Base-by-base conservation (phyloP, 2,888 invertebrate species). In the Rhamphomyia laevipes region DNA sequence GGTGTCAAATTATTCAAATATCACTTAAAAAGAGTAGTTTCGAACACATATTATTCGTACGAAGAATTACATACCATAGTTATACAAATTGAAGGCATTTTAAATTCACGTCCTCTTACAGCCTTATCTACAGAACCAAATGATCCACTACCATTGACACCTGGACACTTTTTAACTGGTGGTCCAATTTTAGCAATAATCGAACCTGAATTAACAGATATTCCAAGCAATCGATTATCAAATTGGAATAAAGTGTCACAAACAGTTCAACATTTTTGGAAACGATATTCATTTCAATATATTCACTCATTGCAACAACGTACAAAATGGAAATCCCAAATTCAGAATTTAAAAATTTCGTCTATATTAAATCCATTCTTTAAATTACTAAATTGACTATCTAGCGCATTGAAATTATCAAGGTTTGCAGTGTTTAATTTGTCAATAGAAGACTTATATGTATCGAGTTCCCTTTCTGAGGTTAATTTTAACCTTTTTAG, bases 201-300 rank as follows among this genome's bases (percentile, higher is more conserved):
- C 9, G 59, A 61, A 37, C 56, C 58, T 6, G 42, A 53, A 2
- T 31, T 61, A 0, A 11, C 43, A 1, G 53, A 60, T 6, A 16
- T 5, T 13, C 43, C 52, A 1, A 30, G 38, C 1, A 50, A 54
- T 16, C 56, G 35, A 10, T 35, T 45, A 15, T 18, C 35, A 2
- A 52, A 55, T 9, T 65, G 59, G 58, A 56, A 60, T 46, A 37
- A 53, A 10, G 45, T 56, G 4, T 56, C 56, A 23, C 49, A 51
- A 12, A 46, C 59, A 45, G 49, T 51, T 5, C 56, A 59, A 31
- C 52, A 56, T 15, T 58, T 55, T 21, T 61, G 50, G 61, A 56
- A 52, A 23, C 47, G 51, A 5, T 60, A 56, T 55, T 46, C 48
- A 38, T 46, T 43, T 49, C 59, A 59, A 35, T 61, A 61, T 47